These are phyloP conservation scores for Rhopalosiphum padi DNA, from an alignment of 1,140 invertebrate species.

Conservation along the genomic window DNA sequence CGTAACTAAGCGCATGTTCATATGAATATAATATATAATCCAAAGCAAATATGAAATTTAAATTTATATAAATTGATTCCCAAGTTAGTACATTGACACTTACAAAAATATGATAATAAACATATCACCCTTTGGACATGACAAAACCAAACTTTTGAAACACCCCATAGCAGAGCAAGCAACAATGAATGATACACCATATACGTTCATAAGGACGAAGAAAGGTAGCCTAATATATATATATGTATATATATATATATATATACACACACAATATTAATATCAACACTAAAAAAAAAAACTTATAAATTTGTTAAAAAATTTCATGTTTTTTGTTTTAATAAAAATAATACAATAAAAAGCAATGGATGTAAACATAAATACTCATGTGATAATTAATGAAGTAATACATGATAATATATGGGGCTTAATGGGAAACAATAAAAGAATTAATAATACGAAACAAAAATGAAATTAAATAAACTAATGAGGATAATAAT, in stretches of 20 bases:
- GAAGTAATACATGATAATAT: constrained; percentile 56
- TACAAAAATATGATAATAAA: constrained; percentile 57
- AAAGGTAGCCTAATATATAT: background rate
- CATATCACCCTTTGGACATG: constrained; percentile 29
- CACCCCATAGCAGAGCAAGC: constrained; percentile 54
- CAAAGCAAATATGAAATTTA: constrained; percentile 52
- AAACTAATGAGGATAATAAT: constrained; percentile 57
- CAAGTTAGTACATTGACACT: constrained; percentile 57
- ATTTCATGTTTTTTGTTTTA: constrained; percentile 44
- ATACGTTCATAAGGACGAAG: background rate
- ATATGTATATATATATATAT: background rate
- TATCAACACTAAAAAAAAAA: constrained; percentile 19
- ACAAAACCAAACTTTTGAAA: constrained; percentile 53
- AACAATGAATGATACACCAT: constrained; percentile 53
- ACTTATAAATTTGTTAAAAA: constrained; percentile 42
- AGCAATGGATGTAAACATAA: constrained; percentile 57
- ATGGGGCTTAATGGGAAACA: constrained; percentile 49
- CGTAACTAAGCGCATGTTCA: constrained; percentile 50
- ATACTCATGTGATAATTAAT: constrained; percentile 57
- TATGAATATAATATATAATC: constrained; percentile 11
- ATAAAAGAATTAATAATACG: constrained; percentile 57
- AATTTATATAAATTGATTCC: constrained; percentile 22
- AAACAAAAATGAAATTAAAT: constrained; percentile 54
- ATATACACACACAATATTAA: background rate
- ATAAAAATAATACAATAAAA: constrained; percentile 57